phyloP scores from a whole-genome alignment of 2,797 vertebrate genomes.

The Spinus olivaceus region DNA sequence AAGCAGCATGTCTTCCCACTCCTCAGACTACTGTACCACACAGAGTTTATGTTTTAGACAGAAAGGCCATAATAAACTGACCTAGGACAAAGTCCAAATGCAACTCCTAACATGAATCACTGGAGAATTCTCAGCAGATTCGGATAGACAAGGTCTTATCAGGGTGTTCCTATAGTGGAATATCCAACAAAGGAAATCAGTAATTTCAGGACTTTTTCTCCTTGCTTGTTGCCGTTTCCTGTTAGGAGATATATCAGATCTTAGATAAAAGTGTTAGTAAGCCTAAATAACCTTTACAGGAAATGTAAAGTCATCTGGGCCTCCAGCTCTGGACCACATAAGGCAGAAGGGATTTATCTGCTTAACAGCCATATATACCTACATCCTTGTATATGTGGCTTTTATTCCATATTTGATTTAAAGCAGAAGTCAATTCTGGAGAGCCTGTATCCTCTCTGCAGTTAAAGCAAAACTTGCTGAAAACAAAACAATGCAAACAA shows the following conservation, averaged over 20 bases:
- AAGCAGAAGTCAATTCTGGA: background rate
- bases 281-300: conserved; percentile 33
- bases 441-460: background rate
- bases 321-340: conserved; percentile 24
- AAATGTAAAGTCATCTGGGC: conserved; percentile 39
- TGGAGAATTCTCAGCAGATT: background rate
- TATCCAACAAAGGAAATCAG: conserved; percentile 32
- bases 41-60: background rate
- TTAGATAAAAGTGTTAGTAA: conserved; percentile 32
- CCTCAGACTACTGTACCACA: background rate
- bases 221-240: conserved; percentile 15
- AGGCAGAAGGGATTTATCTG: conserved; percentile 2
- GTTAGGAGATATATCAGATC: background rate
- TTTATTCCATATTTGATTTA: background rate
- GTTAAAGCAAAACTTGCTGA: conserved; percentile 22
- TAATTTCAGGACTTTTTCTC: background rate
- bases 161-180: background rate
- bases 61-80: background rate
- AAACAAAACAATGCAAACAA: conserved; percentile 43
- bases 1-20: background rate
- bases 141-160: background rate
- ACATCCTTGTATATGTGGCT: background rate
- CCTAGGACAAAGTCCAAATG: background rate
- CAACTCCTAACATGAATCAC: background rate
- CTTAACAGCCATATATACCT: background rate